Evolutionary conservation across 2,113 vertebrate species (phyloP), one percentile per base, ranked within the genome.

Genomic region (Chionomys nivalis): DNA sequence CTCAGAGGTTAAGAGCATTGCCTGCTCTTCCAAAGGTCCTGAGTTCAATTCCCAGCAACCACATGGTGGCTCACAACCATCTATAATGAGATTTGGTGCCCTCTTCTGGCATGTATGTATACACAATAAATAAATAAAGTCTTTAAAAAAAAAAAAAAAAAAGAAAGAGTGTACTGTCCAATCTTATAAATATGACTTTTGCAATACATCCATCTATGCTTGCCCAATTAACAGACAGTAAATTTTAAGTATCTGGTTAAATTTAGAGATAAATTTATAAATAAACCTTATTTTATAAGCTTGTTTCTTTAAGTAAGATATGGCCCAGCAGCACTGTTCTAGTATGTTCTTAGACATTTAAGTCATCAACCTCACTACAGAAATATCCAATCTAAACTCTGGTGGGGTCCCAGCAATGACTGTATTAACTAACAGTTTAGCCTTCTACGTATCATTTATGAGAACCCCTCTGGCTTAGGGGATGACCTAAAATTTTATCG

Each of bases 181-280:
- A 75, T 36, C 24, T 65, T 87, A 47, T n/a, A 55, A 82, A 55
- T 82, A 91, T 33, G 78, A 42, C 36, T 85, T 11, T 1, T 94
- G 63, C 79, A 33, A n/a, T 13, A 52, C 31, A 83, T 61, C 61
- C 81, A 55, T 87, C 19, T 82, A 94, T 73, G 44, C 39, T 91
- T 93, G 86, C 21, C 89, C 61, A 88, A 85, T 81, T 24, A 92
- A 79, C 4, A 91, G 14, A 95, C 5, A 86, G 36, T 91, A 72
- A 76, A 96, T 76, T 44, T 79, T 94, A 49, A 70, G 42, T 55
- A 66, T 63, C 42, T 85, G 23, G 79, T 90, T 95, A 91, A 58
- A 97, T 73, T 86, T 94, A 68, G 31, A 76, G 39, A 58, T 68
- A 14, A 39, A 81, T 14, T 87, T 49, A 12, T 16, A 77, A 97